Conservation (phyloP, 2,113 vertebrate genomes). For the Hyaena hyaena region DNA sequence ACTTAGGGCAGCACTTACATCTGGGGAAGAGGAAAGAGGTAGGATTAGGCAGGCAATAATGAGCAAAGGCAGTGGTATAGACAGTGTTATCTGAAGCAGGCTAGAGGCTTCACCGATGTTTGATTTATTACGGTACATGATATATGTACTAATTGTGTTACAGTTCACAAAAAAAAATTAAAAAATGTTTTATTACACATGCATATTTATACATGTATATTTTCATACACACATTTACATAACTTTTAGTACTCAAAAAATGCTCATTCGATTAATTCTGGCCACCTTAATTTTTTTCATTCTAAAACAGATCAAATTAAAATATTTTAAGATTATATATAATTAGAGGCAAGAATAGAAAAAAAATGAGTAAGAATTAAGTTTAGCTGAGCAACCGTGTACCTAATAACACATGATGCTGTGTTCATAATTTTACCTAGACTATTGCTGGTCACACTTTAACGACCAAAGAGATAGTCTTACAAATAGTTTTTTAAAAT, state of each 20-base stretch:
- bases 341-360: background rate
- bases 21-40: background rate
- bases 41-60: background rate
- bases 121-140: background rate
- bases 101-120: background rate
- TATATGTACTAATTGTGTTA: background rate
- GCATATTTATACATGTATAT: background rate
- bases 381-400: background rate
- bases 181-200: background rate
- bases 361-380: conserved; percentile 34
- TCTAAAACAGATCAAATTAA: conserved; percentile 19
- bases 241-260: background rate
- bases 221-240: background rate
- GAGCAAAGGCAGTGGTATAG: background rate
- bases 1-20: background rate
- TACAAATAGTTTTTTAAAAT: background rate
- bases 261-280: conserved; percentile 1
- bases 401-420: background rate
- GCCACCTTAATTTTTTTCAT: background rate
- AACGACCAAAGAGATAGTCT: background rate
- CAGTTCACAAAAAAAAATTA: background rate
- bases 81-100: background rate
- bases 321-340: background rate
- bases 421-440: background rate
- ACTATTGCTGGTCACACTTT: background rate